Conservation (phyloP, 1,140 invertebrate species). For the Drosophila pruinosa region DNA sequence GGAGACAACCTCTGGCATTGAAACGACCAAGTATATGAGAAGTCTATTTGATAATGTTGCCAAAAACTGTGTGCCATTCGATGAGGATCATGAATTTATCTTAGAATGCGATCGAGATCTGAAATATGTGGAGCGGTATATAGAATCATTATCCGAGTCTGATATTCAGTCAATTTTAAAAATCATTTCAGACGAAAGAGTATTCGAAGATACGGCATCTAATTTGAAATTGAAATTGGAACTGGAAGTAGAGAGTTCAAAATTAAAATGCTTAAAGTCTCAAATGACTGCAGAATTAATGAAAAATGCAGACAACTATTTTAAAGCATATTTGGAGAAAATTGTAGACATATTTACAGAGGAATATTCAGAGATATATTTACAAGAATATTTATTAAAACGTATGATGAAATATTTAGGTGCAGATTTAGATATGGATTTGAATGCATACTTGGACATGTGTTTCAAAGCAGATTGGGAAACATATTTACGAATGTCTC, state of each 20-base stretch:
- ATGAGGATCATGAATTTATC: background rate
- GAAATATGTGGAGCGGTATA: background rate
- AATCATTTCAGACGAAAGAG: background rate
- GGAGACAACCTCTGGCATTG: background rate
- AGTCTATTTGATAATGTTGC: too few relatives aligned
- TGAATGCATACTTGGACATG: background rate
- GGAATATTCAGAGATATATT: background rate
- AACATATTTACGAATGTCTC: background rate
- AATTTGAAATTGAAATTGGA: background rate
- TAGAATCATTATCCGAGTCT: background rate
- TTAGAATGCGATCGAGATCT: background rate
- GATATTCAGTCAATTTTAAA: background rate
- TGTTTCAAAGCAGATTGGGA: background rate
- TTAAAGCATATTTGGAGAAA: background rate
- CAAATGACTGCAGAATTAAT: background rate
- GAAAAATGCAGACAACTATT: background rate
- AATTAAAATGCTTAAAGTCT: background rate
- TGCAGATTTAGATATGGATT: background rate
- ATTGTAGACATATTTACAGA: background rate
- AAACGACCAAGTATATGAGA: background rate
- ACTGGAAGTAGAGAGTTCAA: background rate
- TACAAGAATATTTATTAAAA: background rate
- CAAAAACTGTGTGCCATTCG: background rate
- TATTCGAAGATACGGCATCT: background rate
- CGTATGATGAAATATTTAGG: background rate